Conservation (phyloP, 2,888 invertebrate species). For the Caprella mutica region DNA sequence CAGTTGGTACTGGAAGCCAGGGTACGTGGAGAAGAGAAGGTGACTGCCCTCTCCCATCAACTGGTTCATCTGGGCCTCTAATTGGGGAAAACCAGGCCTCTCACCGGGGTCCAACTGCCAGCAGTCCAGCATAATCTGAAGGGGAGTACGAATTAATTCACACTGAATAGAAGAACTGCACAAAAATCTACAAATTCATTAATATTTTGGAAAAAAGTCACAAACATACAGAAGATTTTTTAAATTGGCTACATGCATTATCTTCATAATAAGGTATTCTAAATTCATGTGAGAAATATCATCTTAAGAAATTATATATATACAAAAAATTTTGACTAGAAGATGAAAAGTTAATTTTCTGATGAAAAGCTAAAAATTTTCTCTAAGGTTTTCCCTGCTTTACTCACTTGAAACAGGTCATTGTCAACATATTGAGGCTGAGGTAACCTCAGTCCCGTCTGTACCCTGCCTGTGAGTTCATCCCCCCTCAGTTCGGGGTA, state of each 20-base stretch:
- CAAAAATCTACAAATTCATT: too few species aligned
- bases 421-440: conserved; percentile 64
- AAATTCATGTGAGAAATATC: too few species aligned
- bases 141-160: too few species aligned
- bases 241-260: too few species aligned
- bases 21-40: conserved; percentile 30
- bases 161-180: too few species aligned
- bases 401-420: conserved; percentile 57
- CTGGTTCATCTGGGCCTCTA: conserved; percentile 42
- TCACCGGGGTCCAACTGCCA: conserved; percentile 75
- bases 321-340: too few species aligned
- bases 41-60: conserved; percentile 25
- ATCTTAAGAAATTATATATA: too few species aligned
- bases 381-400: neutral
- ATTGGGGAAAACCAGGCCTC: conserved; percentile 56
- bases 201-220: too few species aligned
- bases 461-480: conserved; percentile 56
- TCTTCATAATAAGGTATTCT: too few species aligned
- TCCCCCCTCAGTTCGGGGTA: conserved; percentile 56
- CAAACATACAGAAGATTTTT: too few species aligned
- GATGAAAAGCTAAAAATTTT: neutral
- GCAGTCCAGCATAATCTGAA: conserved; percentile 57
- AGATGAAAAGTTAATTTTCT: too few species aligned
- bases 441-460: conserved; percentile 57
- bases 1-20: conserved; percentile 31